Base-by-base conservation (phyloP, 1,140 invertebrate species). In the Glossosoma conforme region DNA sequence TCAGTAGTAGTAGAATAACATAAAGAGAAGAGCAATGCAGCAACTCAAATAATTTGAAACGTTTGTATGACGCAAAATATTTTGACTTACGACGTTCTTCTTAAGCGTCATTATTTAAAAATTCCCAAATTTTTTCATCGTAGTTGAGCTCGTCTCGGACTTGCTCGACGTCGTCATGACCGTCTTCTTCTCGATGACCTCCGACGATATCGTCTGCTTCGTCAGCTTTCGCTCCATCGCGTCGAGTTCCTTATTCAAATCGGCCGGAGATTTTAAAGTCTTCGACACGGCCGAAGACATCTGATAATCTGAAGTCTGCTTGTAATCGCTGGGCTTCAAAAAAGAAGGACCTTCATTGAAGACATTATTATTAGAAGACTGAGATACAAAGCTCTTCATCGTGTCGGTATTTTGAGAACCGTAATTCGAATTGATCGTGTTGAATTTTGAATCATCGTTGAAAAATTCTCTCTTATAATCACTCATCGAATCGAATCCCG, bases 101-200 rank as follows among this genome's bases (percentile, higher is more conserved):
- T n/a, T 8, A 28, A 28, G 24, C 6, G 24, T 28, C 24, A n/a
- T 28, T 6, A 8, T 37, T 68, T 65, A 74, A 42, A 69, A 73
- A 48, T 75, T 75, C 30, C 71, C 72, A 47, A 75, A 75, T 46
- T 75, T 75, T 64, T 75, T 74, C n/a, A 69, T 73, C 5, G 72
- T 65, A 0, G 71, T 75, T 0, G 71, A 74, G 41, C 70, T 73
- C 10, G 63, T 66, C 51, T 75, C 71, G 2, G 71, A 73, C 32
- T 75, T 75, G 42, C 72, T 72, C 0, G 72, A 75, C 44, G 69
- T 74, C 13, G 72, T 74, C 69, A 73, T 74, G 2, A 75, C 68
- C 0, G 71, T 72, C 51, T 75, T 75, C 50, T 64, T 64, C 21
- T 75, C 72, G 33, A 75, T 66, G 0, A 66, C 73, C 44, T 75